Conservation (phyloP, 2,113 vertebrate species). For the Cyprinodon tularosa region DNA sequence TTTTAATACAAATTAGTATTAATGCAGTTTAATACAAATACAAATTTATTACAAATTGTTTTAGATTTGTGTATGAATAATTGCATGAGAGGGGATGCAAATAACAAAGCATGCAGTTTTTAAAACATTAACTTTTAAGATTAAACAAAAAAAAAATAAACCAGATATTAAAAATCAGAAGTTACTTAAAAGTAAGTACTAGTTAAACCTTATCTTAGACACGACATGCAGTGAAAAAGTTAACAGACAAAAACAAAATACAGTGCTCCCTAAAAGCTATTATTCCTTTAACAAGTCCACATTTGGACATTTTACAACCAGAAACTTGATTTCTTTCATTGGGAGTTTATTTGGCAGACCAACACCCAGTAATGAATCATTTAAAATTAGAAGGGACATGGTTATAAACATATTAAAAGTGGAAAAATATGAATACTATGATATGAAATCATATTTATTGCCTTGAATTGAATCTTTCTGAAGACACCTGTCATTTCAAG, state of each 20-base stretch:
- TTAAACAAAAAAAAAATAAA: no score
- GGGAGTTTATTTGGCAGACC: not conserved
- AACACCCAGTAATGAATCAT: not conserved
- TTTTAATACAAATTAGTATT: no score
- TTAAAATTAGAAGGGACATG: not conserved
- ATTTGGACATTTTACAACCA: not conserved
- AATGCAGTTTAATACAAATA: no score
- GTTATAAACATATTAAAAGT: not conserved
- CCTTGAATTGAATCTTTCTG: not conserved
- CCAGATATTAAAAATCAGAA: no score
- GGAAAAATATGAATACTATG: not conserved
- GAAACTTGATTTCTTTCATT: not conserved
- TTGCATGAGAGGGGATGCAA: not conserved
- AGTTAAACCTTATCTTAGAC: no score
- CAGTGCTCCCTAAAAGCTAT: not conserved
- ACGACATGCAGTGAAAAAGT: no score
- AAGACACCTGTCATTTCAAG: not conserved
- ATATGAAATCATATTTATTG: no score
- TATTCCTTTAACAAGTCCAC: not conserved
- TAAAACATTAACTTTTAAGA: no score
- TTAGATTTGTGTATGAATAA: not conserved
- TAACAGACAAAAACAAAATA: not conserved
- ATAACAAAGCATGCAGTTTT: no score
- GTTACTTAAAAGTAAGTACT: no score
- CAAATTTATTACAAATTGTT: not conserved